Base-by-base conservation (phyloP, 2,888 invertebrate genomes). In the Copidosoma aretas region DNA sequence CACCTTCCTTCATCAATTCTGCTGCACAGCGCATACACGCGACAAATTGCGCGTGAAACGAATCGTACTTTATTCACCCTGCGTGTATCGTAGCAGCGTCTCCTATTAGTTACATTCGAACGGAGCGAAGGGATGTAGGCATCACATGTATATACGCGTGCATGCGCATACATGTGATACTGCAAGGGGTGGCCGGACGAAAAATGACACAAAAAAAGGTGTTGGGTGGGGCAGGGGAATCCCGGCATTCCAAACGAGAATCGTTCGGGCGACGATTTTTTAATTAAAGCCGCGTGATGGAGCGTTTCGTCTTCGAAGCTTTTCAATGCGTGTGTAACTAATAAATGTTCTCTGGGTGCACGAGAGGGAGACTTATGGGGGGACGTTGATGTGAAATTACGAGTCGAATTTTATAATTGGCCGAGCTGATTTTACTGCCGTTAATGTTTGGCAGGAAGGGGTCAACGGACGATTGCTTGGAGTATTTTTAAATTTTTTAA, bases 11-110 rank as follows among this genome's bases (percentile, higher is more conserved):
- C 8, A 32, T 32, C 32, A 3, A 32, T 32, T 32, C 8, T 8
- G 8, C 4, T 32, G 32, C 8, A 8, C 43, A 46, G 10, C 10
- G 32, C 39, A n/a, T 17, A 60, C n/a, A 51, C 24, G 24, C 49
- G 64, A 64, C 57, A 64, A 64, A 64, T 64, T 64, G 57, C 57
- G 64, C 57, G 64, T 64, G 51, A 64, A 64, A 64, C 64, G 56
- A 64, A 57, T 62, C 62, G 41, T 19, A n/a, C 54, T 54, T 43
- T 59, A 24, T 59, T 19, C 54, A 22, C 17, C 21, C 53, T 46
- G 12, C 43, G 43, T 46, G 12, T 46, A 14, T 41, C 43, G 12
- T 12, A 5, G 3, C 8, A 32, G 32, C 4, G 8, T 32, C 32
- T 32, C 32, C 32, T 32, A 32, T 32, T 32, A 32, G 32, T 32